A percentile compares a stretch with the other conserved stretches of the same genome.
Evolutionary conservation across 2,888 invertebrate species (phyloP).

Genomic region (Geophilus truncorum): DNA sequence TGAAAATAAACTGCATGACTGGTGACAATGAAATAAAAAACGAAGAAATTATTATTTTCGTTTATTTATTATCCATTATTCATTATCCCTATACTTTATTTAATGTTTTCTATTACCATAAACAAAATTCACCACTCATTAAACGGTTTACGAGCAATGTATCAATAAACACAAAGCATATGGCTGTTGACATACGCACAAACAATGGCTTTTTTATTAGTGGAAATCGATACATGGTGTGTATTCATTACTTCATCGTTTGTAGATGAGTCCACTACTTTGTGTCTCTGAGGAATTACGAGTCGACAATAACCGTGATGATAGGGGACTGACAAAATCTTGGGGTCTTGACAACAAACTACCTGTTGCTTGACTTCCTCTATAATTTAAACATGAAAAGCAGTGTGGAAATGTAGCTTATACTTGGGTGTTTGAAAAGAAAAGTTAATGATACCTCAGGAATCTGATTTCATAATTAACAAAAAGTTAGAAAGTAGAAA

Average conservation of each 20-base stretch:
- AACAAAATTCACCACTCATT: background rate
- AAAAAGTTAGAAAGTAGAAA: no score
- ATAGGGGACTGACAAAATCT: background rate
- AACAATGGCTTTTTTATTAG: background rate
- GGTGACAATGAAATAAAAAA: conserved; percentile 12
- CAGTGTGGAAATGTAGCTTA: background rate
- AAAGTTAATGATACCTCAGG: background rate
- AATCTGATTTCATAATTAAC: background rate
- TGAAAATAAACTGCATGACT: conserved; percentile 3
- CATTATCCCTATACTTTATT: background rate
- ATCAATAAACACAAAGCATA: background rate
- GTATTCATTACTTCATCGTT: background rate
- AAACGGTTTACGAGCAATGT: background rate
- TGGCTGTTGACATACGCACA: background rate
- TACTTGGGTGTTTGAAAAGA: background rate
- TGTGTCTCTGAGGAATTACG: background rate
- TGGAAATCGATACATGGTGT: background rate
- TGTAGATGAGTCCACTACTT: background rate
- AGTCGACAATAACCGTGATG: background rate
- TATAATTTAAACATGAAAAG: conserved; percentile 1
- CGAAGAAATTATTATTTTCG: background rate
- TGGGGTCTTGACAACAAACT: background rate
- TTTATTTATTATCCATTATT: background rate
- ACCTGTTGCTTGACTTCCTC: background rate
- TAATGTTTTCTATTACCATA: background rate